Evolutionary conservation across 2,797 vertebrate species (phyloP).

Genomic region (Takifugu rubripes): DNA sequence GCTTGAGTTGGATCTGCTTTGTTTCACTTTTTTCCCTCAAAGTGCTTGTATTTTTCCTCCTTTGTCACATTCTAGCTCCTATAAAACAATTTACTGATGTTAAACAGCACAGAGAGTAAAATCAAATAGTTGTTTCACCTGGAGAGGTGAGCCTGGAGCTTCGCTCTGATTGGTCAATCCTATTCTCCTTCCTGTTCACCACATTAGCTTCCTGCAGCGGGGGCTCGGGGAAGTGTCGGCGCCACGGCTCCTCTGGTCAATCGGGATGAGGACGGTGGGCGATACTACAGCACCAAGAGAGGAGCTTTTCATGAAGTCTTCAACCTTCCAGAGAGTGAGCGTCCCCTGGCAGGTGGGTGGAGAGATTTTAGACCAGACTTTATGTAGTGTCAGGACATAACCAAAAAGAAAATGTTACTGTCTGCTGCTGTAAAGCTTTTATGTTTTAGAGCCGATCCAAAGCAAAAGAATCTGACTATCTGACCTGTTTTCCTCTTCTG

Average conservation of each 20-base stretch:
- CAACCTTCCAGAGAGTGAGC: conserved; percentile 87
- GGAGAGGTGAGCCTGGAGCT: conserved; percentile 5
- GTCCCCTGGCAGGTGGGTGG: conserved; percentile 84
- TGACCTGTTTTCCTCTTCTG: background rate
- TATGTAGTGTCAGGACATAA: too few relatives aligned
- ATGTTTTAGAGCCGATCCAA: background rate
- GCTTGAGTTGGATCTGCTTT: too few relatives aligned
- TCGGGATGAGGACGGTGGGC: conserved; percentile 85
- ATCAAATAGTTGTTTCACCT: background rate
- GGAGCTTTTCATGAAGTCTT: conserved; percentile 95
- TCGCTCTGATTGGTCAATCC: background rate
- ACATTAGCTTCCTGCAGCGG: conserved; percentile 71
- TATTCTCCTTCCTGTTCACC: background rate
- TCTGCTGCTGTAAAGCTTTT: too few relatives aligned
- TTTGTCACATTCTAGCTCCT: too few relatives aligned
- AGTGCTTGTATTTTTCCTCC: too few relatives aligned
- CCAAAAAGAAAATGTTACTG: too few relatives aligned
- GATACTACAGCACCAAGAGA: conserved; percentile 86
- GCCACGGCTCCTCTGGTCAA: conserved; percentile 65
- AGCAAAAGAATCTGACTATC: background rate
- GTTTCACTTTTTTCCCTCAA: too few relatives aligned
- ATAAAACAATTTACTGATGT: too few relatives aligned
- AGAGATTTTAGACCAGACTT: background rate
- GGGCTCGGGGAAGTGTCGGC: conserved; percentile 70
- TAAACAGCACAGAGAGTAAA: background rate